These are phyloP conservation scores for Micronycteris hirsuta DNA, from an alignment of 2,113 vertebrate species.

Conservation along the genomic window DNA sequence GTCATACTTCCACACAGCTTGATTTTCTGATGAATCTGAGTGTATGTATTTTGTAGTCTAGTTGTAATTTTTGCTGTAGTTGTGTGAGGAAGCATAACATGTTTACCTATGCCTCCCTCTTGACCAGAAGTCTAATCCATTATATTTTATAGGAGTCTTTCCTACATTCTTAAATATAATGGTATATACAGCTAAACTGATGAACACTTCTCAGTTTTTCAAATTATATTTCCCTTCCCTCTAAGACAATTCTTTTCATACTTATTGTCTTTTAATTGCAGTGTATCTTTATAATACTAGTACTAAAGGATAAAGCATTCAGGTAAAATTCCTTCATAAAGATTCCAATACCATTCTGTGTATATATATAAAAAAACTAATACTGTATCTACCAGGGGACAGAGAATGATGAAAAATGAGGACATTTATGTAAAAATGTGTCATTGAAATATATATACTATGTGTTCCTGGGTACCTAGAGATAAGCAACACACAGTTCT, in stretches of 20 bases:
- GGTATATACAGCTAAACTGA: not conserved
- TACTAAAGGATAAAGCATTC: not conserved
- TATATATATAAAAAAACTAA: not conserved
- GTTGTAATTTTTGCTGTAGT: too few relatives aligned
- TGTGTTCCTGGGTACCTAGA: not conserved
- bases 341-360: not conserved
- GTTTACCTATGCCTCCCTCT: too few relatives aligned
- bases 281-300: not conserved
- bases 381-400: not conserved
- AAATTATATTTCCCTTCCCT: not conserved
- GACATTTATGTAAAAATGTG: not conserved
- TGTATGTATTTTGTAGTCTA: too few relatives aligned
- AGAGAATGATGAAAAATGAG: not conserved
- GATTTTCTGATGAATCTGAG: too few relatives aligned
- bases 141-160: not conserved
- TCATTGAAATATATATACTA: not conserved
- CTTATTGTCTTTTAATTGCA: not conserved
- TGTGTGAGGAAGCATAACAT: too few relatives aligned
- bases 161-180: not conserved
- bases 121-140: not conserved
- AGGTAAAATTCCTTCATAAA: not conserved
- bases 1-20: too few relatives aligned
- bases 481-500: not conserved
- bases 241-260: not conserved
- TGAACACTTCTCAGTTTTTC: not conserved